Evolutionary conservation across 1,140 invertebrate species (phyloP), one percentile per base, ranked within the genome.

Genomic region (Diploscapter pachys): DNA sequence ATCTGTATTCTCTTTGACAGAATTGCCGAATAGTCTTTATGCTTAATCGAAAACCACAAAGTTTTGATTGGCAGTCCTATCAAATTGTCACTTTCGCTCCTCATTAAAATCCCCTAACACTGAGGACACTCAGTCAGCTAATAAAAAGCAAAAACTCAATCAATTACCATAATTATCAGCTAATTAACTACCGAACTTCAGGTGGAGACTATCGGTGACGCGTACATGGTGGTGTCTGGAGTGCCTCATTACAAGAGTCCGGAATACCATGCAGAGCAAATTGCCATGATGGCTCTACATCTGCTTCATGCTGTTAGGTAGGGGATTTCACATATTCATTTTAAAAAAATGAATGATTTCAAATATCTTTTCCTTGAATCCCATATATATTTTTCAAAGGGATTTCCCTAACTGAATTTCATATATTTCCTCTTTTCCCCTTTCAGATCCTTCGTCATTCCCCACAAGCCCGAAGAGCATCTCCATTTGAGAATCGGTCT

Each of bases 251-350:
- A 84, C 65, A 79, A 78, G 51, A 86, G 87, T 69, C 93, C 92
- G 13, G 90, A 91, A 75, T 89, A 90, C 76, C 93, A 94, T 85
- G 92, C 92, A 0, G 90, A 91, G 0, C 91, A 94, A 86, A 91
- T 94, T 72, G 92, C 91, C 4, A 88, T 92, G 31, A 93, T 97
- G 92, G 91, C 94, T 3, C 86, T 96, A 9, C 91, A 92, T 4
- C 90, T 96, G 2, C 88, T 95, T 3, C 62, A 56, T 3, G 68
- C 68, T 59, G 31, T 31, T 90, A 91, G 79, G 31, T 31, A 31
- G 31, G 31, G 31, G 31, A 31, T 31, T 31, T 31, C 31, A 31
- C 31, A 31, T 1, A 31, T 1, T 31, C 31, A 31, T 31, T 31
- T 31, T n/a, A n/a, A n/a, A 31, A 31, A 31, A 31, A 31, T 31